phyloP scores from a whole-genome alignment of 2,113 vertebrate genomes.

The Mixornis gularis region DNA sequence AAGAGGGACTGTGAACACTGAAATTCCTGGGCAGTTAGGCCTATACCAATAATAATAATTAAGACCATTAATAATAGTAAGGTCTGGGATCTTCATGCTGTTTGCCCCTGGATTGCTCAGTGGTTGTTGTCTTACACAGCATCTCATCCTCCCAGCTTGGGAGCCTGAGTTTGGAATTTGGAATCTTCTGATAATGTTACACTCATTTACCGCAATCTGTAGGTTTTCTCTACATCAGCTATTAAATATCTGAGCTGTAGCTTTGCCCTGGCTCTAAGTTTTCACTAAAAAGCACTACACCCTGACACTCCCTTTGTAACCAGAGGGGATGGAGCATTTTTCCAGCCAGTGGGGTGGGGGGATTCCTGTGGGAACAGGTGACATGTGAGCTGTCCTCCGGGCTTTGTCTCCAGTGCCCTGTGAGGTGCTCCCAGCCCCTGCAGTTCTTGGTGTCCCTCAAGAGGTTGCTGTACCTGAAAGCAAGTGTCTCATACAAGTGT shows the following conservation, averaged over 20 bases:
- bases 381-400: fast-evolving
- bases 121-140: fast-evolving
- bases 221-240: neutral
- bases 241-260: neutral
- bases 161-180: neutral
- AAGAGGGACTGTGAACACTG: neutral
- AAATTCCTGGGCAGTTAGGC: neutral
- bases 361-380: neutral
- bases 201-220: neutral
- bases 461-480: neutral
- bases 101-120: neutral
- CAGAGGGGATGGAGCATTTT: fast-evolving
- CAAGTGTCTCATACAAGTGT: neutral
- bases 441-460: neutral
- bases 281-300: neutral
- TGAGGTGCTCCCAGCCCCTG: neutral
- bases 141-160: neutral
- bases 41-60: neutral
- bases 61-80: neutral
- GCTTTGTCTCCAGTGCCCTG: neutral
- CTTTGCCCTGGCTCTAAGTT: neutral
- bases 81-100: neutral
- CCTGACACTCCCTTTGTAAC: fast-evolving
- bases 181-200: neutral
- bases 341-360: fast-evolving